Evolutionary conservation across 2,888 invertebrate species (phyloP).

Genomic region (Trypoxylon attenuatum): DNA sequence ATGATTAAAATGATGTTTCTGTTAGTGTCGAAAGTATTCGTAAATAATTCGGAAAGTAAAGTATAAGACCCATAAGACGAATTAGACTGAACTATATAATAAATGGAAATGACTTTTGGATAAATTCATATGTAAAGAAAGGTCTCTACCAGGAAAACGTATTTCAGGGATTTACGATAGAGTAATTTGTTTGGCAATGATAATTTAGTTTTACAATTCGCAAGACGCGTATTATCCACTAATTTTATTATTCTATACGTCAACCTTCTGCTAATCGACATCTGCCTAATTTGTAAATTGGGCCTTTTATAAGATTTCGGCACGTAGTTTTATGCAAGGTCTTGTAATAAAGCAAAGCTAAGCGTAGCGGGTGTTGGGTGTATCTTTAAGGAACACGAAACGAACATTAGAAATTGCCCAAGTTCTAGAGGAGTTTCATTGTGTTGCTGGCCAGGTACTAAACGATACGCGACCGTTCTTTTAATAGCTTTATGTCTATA

Average conservation of each 20-base stretch:
- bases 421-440: conserved; percentile 45
- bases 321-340: not conserved
- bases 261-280: conserved; percentile 2
- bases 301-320: conserved; percentile 9
- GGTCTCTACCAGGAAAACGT: too few species aligned
- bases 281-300: conserved; percentile 11
- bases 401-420: conserved; percentile 54
- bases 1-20: too few species aligned
- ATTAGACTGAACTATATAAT: too few species aligned
- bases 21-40: too few species aligned
- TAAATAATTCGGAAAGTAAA: too few species aligned
- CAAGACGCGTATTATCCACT: conserved; percentile 1
- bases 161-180: conserved; percentile 17
- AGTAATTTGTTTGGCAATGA: conserved; percentile 26
- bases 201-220: conserved; percentile 27
- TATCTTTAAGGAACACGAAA: conserved; percentile 3
- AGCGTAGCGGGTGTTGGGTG: too few species aligned
- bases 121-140: too few species aligned
- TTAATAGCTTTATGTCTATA: conserved; percentile 64
- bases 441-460: conserved; percentile 51
- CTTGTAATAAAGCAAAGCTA: not conserved
- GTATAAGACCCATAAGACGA: too few species aligned
- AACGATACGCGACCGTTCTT: conserved; percentile 42
- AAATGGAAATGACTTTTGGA: not conserved
- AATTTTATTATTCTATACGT: too few species aligned